A percentile compares a stretch with the other conserved stretches of the same genome.
phyloP scores from a whole-genome alignment of 2,888 invertebrate genomes.

The Syritta pipiens region DNA sequence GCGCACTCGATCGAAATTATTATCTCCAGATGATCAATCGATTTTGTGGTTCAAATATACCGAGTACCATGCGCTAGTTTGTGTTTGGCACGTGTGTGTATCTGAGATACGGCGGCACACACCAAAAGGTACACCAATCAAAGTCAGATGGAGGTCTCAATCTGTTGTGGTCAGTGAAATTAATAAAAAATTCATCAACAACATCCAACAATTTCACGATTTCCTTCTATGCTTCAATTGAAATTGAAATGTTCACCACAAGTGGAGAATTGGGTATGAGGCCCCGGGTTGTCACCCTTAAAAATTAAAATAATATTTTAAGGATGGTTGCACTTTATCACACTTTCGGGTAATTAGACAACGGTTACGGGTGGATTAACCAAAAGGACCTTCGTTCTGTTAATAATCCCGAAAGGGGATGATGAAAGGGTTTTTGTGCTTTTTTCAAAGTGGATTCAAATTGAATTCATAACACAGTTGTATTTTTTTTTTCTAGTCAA shows the following conservation, averaged over 20 bases:
- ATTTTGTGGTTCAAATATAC: constrained; percentile 41
- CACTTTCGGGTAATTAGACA: constrained; percentile 63
- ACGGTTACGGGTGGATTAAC: constrained; percentile 36
- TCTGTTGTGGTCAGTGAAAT: constrained; percentile 58
- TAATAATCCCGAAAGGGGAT: constrained; percentile 56
- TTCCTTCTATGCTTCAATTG: background rate
- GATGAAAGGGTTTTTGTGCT: constrained; percentile 41
- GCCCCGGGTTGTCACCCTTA: too few relatives aligned
- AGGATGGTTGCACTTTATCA: constrained; percentile 55
- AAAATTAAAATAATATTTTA: constrained; percentile 43
- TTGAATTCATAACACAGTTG: constrained; percentile 8
- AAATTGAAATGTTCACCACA: too few relatives aligned
- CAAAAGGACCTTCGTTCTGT: constrained; percentile 12
- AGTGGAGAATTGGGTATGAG: too few relatives aligned
- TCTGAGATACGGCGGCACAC: constrained; percentile 60
- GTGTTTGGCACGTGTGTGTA: constrained; percentile 13
- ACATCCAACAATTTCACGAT: background rate
- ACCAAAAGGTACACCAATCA: constrained; percentile 39
- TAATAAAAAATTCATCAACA: constrained; percentile 48
- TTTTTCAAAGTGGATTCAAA: constrained; percentile 23
- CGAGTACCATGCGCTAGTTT: background rate
- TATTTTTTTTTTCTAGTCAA: constrained; percentile 55
- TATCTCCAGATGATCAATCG: constrained; percentile 59
- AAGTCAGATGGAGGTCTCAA: constrained; percentile 22
- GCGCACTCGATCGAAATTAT: constrained; percentile 63